phyloP scores from a whole-genome alignment of 1,140 invertebrate genomes.

The Camponotus floridanus region DNA sequence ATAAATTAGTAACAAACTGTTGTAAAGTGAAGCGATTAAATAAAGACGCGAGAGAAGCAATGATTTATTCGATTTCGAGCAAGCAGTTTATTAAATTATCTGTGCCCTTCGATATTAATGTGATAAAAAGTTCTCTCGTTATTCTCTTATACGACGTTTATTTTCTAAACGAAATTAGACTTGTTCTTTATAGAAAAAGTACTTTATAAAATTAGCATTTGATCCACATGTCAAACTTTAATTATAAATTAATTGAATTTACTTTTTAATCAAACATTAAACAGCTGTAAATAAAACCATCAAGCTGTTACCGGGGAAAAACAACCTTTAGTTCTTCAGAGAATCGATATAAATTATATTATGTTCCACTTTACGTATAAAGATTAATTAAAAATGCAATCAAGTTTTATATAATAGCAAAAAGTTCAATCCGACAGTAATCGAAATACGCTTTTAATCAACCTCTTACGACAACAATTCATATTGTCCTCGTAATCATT shows the following conservation, averaged over 20 bases:
- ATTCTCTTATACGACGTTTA: neutral
- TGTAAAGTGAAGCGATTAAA: conserved; percentile 71
- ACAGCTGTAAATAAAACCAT: neutral
- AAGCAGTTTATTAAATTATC: conserved; percentile 68
- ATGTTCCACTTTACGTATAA: neutral
- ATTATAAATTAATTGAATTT: conserved; percentile 3
- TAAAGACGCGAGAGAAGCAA: conserved; percentile 55
- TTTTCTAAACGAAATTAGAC: neutral
- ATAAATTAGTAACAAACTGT: conserved; percentile 60
- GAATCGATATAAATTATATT: conserved; percentile 16
- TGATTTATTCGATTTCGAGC: conserved; percentile 64
- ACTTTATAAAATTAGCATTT: neutral
- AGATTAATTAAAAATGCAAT: neutral
- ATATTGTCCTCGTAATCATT: conserved; percentile 28
- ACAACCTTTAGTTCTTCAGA: neutral
- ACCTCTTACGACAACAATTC: neutral
- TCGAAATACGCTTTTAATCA: conserved; percentile 31
- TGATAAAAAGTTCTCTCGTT: neutral
- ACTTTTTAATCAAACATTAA: neutral
- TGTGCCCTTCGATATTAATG: conserved; percentile 58
- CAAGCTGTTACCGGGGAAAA: neutral
- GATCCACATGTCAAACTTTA: neutral
- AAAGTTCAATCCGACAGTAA: neutral
- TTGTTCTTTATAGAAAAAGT: neutral
- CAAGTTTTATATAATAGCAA: conserved; percentile 1